Evolutionary conservation across 2,797 vertebrate species (phyloP).

Genomic region (Coregonus sp.): DNA sequence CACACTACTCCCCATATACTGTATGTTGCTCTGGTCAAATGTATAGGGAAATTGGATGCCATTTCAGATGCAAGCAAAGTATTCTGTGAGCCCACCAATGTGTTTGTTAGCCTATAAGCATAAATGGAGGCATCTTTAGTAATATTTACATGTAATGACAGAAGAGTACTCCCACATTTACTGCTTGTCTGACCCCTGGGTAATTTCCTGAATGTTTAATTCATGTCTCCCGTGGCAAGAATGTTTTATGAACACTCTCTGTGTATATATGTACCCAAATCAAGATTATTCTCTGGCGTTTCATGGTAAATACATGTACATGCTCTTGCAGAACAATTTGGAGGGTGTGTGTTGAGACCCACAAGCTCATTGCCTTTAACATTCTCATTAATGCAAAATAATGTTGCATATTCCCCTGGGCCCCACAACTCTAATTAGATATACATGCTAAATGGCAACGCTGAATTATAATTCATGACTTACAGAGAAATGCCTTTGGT

Average conservation of each 20-base stretch:
- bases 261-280: slow-evolving; percentile 15
- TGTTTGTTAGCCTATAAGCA: too few relatives aligned
- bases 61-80: too few relatives aligned
- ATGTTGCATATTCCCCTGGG: slow-evolving; percentile 58
- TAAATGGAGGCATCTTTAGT: too few relatives aligned
- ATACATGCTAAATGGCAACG: slow-evolving; percentile 60
- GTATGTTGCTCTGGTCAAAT: too few relatives aligned
- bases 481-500: slow-evolving; percentile 48
- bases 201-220: slow-evolving; percentile 43
- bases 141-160: slow-evolving; percentile 56
- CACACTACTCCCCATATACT: too few relatives aligned
- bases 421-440: slow-evolving; percentile 61
- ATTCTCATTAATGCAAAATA: slow-evolving; percentile 66
- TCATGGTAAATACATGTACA: slow-evolving; percentile 36
- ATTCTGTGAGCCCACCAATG: too few relatives aligned
- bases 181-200: slow-evolving; percentile 52
- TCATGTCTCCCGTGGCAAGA: slow-evolving; percentile 57
- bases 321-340: slow-evolving; percentile 17
- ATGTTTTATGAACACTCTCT: slow-evolving; percentile 52
- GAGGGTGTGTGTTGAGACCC: slow-evolving; percentile 41
- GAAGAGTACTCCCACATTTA: slow-evolving; percentile 44
- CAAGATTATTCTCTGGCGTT: slow-evolving; percentile 17
- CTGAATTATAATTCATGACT: slow-evolving; percentile 64
- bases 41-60: too few relatives aligned
- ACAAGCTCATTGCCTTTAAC: slow-evolving; percentile 61